Percentiles rank a stretch among this genome's conserved stretches.
These are phyloP conservation scores for Scyliorhinus canicula DNA, from an alignment of 2,797 vertebrate genomes.

Conservation along the genomic window DNA sequence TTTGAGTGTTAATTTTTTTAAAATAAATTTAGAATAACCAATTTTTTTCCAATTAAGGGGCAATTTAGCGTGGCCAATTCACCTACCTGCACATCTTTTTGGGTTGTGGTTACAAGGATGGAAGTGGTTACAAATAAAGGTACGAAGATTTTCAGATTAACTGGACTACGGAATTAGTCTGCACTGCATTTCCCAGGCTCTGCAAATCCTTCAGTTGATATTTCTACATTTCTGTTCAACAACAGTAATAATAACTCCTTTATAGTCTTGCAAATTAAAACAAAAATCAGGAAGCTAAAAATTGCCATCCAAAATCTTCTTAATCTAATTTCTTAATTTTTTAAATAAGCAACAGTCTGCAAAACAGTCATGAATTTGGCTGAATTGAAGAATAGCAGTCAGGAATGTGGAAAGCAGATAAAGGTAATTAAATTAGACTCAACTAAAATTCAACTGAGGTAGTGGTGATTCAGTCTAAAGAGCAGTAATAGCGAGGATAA, in stretches of 20 bases:
- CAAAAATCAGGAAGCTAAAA: background rate
- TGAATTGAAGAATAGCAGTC: background rate
- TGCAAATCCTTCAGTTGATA: background rate
- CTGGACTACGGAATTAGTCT: background rate
- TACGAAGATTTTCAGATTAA: background rate
- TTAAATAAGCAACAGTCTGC: background rate
- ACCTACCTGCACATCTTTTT: too few relatives aligned
- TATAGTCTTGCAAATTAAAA: background rate
- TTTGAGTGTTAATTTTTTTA: background rate
- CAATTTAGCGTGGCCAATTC: too few relatives aligned
- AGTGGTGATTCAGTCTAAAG: background rate
- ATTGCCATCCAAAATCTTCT: background rate
- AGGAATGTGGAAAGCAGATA: background rate
- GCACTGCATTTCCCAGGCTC: background rate
- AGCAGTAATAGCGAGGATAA: background rate
- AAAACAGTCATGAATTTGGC: background rate
- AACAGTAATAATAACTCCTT: background rate
- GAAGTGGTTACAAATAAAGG: background rate
- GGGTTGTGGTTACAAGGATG: background rate
- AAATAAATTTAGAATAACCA: too few relatives aligned
- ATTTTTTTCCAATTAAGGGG: too few relatives aligned
- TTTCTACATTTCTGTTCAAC: background rate
- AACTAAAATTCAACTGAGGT: background rate
- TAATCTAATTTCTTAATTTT: background rate
- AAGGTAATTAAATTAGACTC: background rate